A percentile compares a stretch with the other conserved stretches of the same genome.
Conservation (phyloP, 2,797 vertebrate species). For the Nyctibius grandis region DNA sequence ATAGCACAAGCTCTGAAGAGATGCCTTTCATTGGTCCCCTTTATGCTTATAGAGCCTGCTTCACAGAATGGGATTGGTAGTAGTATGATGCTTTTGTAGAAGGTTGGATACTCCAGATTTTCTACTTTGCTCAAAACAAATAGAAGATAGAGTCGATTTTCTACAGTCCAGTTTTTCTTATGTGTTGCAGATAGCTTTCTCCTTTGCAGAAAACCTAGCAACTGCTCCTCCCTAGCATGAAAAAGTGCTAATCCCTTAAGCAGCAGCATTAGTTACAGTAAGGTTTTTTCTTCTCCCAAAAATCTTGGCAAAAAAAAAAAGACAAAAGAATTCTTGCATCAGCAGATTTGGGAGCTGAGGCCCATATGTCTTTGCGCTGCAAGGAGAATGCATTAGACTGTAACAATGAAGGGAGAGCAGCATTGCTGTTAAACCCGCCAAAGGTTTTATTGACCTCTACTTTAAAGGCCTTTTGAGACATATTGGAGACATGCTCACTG, state of each 20-base stretch:
- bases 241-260: neutral
- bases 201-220: neutral
- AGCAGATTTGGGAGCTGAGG: conserved; percentile 39
- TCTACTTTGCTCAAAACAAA: neutral
- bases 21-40: neutral
- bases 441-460: neutral
- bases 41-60: neutral
- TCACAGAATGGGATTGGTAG: neutral
- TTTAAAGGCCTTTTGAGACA: neutral
- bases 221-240: neutral
- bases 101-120: neutral
- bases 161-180: neutral
- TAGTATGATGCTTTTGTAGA: neutral
- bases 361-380: neutral
- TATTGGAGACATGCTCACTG: neutral
- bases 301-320: neutral
- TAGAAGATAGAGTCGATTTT: neutral
- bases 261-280: neutral
- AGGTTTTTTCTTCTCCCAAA: neutral
- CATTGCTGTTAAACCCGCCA: neutral
- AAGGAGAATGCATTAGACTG: neutral
- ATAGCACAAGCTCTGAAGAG: neutral
- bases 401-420: neutral
- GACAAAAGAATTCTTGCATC: conserved; percentile 34
- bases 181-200: neutral